A percentile compares a stretch with the other conserved stretches of the same genome.
phyloP scores from a whole-genome alignment of 2,888 invertebrate species.

The Yponomeuta sedellus region DNA sequence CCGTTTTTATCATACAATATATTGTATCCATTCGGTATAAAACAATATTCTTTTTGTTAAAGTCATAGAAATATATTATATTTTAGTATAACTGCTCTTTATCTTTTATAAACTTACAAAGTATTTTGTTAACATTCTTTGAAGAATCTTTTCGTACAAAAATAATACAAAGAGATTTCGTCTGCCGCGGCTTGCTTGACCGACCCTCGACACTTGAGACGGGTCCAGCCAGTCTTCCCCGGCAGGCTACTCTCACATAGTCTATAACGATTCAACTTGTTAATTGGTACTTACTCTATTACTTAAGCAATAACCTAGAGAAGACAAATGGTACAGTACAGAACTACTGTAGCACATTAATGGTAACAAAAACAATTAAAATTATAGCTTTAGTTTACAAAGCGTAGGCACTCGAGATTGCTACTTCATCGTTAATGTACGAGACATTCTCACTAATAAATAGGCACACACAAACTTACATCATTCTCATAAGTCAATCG shows the following conservation, averaged over 20 bases:
- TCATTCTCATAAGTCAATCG: constrained; percentile 44
- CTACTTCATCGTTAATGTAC: constrained; percentile 63
- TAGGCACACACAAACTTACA: constrained; percentile 44
- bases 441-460: constrained; percentile 74
- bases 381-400: constrained; percentile 73
- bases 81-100: constrained; percentile 70
- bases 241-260: constrained; percentile 34
- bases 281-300: constrained; percentile 72
- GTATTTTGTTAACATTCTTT: constrained; percentile 68
- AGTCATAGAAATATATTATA: constrained; percentile 76
- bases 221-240: constrained; percentile 27
- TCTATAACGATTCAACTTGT: constrained; percentile 73
- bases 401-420: constrained; percentile 78
- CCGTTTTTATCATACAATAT: constrained; percentile 68
- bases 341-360: constrained; percentile 68
- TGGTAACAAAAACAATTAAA: constrained; percentile 76
- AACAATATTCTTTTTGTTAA: constrained; percentile 77
- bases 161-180: constrained; percentile 67
- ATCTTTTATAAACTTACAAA: constrained; percentile 74
- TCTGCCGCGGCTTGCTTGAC: constrained; percentile 25
- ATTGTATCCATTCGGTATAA: constrained; percentile 61
- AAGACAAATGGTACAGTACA: constrained; percentile 71
- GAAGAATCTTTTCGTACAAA: constrained; percentile 68
- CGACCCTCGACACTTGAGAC: constrained; percentile 14
- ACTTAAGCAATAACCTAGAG: constrained; percentile 63